These are phyloP conservation scores for Alectoris magna DNA, from an alignment of 2,797 vertebrate genomes.

Conservation along the genomic window DNA sequence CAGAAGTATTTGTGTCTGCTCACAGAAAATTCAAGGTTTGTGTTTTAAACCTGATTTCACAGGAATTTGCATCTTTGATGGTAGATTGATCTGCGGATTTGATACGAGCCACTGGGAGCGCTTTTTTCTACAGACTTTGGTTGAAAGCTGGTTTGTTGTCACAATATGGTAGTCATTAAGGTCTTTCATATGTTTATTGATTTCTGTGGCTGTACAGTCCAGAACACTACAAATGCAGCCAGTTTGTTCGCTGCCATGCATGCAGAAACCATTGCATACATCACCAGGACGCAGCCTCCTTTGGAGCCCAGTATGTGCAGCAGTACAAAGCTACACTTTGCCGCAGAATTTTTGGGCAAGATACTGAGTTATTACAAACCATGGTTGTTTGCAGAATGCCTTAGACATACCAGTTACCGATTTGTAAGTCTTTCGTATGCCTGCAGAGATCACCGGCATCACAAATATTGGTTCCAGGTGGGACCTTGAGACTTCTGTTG, in stretches of 20 bases:
- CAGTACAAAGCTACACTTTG: not conserved
- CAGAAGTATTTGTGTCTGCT: not conserved
- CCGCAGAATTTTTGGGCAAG: not conserved
- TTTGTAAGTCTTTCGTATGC: not conserved
- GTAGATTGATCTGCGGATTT: slow-evolving; percentile 23
- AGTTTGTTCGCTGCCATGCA: slow-evolving; percentile 4
- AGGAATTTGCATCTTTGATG: not conserved
- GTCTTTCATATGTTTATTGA: slow-evolving; percentile 15
- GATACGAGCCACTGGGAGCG: slow-evolving; percentile 3
- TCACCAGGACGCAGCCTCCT: not conserved
- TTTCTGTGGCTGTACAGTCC: slow-evolving; percentile 23
- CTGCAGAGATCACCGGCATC: not conserved
- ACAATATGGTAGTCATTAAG: slow-evolving; percentile 43
- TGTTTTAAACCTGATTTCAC: slow-evolving; percentile 18
- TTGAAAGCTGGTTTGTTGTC: slow-evolving; percentile 43
- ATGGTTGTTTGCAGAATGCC: not conserved
- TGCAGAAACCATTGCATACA: not conserved
- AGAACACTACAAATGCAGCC: slow-evolving; percentile 18
- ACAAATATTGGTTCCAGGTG: not conserved
- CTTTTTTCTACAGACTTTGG: not conserved
- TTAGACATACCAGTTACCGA: not conserved
- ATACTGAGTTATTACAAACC: not conserved
- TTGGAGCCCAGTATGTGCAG: not conserved
- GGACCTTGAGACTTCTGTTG: not conserved
- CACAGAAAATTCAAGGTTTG: not conserved